Percentiles rank a stretch among this genome's conserved stretches.
phyloP scores from a whole-genome alignment of 2,888 invertebrate genomes.

The Rhyacophila evoluta region DNA sequence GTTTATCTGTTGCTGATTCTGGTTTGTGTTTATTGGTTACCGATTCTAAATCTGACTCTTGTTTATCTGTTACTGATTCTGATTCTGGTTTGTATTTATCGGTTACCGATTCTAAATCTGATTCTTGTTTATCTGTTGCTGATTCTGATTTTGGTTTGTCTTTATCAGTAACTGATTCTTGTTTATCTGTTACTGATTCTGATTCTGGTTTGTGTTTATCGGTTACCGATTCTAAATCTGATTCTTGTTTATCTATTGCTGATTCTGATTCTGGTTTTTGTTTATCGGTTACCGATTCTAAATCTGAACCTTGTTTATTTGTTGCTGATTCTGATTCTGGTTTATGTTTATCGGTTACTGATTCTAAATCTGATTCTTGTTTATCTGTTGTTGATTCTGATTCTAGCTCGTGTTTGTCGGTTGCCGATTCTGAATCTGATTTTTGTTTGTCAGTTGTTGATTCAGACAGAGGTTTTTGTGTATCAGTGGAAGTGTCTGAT shows the following conservation, averaged over 20 bases:
- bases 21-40: neutral
- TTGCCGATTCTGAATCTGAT: neutral
- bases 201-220: neutral
- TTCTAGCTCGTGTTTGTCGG: neutral
- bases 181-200: too few species aligned
- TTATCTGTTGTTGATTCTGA: neutral
- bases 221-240: neutral
- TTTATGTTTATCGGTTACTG: neutral
- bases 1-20: neutral
- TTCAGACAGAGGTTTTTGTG: too few species aligned
- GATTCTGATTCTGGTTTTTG: neutral
- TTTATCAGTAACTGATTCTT: neutral
- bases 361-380: neutral
- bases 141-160: neutral
- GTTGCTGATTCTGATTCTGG: neutral
- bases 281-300: neutral
- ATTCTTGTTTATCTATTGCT: neutral
- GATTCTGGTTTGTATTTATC: neutral
- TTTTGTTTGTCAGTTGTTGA: constrained; percentile 49
- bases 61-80: neutral
- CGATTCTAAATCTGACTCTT: neutral
- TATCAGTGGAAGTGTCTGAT: constrained; percentile 26
- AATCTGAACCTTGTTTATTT: neutral
- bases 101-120: neutral
- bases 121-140: neutral